These are phyloP conservation scores for Sebastes taczanowskii DNA, from an alignment of 2,797 vertebrate species.

Conservation along the genomic window DNA sequence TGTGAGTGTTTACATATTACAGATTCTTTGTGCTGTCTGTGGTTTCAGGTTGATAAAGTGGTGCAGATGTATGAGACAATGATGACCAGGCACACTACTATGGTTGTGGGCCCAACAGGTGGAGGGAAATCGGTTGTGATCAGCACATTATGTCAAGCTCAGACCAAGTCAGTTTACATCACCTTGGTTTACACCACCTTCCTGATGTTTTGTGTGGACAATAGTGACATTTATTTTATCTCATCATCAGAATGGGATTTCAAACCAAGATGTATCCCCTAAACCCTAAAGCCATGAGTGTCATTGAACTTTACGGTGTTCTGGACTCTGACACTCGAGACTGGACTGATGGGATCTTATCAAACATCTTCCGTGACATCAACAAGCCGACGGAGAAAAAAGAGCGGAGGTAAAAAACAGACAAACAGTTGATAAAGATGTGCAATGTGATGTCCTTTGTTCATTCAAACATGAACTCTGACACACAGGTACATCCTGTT, in stretches of 20 bases:
- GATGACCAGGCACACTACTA: conserved; percentile 96
- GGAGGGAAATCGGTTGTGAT: conserved; percentile 98
- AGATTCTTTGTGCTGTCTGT: conserved; percentile 12
- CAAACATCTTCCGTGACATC: conserved; percentile 97
- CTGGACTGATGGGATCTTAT: conserved; percentile 97
- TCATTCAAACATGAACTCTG: background rate
- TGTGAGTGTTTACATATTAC: background rate
- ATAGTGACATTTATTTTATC: conserved; percentile 12
- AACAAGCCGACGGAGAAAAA: conserved; percentile 95
- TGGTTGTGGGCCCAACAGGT: conserved; percentile 96
- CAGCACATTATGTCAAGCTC: conserved; percentile 92
- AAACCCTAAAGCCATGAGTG: conserved; percentile 96
- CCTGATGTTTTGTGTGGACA: background rate
- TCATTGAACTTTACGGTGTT: conserved; percentile 94
- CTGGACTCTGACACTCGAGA: conserved; percentile 93
- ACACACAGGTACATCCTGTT: conserved; percentile 93
- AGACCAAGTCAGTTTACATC: conserved; percentile 85
- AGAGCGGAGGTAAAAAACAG: conserved; percentile 85
- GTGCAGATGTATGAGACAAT: conserved; percentile 98
- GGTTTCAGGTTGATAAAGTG: conserved; percentile 94
- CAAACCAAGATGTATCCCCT: conserved; percentile 90
- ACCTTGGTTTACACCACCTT: background rate
- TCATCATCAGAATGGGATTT: conserved; percentile 86
- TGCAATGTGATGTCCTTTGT: background rate
- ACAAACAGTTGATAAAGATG: background rate